Percentiles rank a stretch among this genome's conserved stretches.
These are phyloP conservation scores for Petrocephalus sullivani DNA, from an alignment of 2,797 vertebrate species.

Conservation along the genomic window DNA sequence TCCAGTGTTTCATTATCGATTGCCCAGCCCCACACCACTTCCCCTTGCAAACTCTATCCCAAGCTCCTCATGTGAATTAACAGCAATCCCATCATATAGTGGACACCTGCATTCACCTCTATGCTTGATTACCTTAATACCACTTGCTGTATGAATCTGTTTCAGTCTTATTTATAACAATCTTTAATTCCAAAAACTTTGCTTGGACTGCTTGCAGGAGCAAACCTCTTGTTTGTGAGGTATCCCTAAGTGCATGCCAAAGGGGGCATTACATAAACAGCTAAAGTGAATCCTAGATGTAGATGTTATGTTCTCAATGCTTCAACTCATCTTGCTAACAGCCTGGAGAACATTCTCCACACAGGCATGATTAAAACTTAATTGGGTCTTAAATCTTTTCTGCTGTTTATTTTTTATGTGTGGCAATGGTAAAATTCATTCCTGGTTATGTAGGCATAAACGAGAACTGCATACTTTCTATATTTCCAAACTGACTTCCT, in stretches of 20 bases:
- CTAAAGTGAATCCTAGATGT: background rate
- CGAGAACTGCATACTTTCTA: background rate
- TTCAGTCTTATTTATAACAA: background rate
- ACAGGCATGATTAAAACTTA: slow-evolving; percentile 6
- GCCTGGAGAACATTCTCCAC: background rate
- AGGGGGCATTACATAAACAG: background rate
- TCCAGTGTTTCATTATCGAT: background rate
- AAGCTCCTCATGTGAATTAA: background rate
- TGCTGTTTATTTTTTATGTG: background rate
- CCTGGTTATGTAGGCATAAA: background rate
- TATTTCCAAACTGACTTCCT: background rate
- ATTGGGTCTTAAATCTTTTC: background rate
- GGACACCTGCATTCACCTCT: background rate
- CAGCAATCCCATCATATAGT: background rate
- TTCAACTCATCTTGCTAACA: background rate
- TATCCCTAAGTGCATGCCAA: background rate
- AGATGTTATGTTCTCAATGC: background rate
- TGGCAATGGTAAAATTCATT: background rate
- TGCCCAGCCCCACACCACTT: background rate
- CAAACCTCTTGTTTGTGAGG: background rate
- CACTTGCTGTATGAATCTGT: background rate
- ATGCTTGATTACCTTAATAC: background rate
- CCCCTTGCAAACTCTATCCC: background rate
- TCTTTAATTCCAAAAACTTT: background rate
- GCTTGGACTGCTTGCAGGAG: background rate